Conservation (phyloP, 2,113 vertebrate species). For the Pygoscelis adeliae region DNA sequence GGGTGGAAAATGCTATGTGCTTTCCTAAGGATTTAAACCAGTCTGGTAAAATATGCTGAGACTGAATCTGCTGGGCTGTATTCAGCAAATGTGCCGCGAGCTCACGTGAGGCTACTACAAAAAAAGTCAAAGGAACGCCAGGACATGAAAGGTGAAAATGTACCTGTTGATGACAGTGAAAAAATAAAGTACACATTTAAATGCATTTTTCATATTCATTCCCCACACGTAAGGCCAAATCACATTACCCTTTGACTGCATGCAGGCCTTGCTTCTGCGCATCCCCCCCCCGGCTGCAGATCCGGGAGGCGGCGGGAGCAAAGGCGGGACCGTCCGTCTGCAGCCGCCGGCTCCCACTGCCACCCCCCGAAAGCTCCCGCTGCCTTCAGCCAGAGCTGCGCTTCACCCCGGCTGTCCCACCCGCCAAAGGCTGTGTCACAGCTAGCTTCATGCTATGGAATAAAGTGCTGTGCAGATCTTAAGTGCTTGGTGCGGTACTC, state of each 20-base stretch:
- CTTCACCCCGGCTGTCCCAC: neutral
- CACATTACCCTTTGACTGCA: rapidly evolving
- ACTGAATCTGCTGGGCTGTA: neutral
- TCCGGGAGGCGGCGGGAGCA: rapidly evolving
- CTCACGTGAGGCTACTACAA: neutral
- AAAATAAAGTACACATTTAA: neutral
- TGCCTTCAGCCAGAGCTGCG: neutral
- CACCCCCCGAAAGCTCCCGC: rapidly evolving
- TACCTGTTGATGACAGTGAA: neutral
- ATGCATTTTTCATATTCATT: neutral
- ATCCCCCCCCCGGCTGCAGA: too few relatives aligned
- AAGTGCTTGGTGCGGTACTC: neutral
- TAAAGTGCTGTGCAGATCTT: rapidly evolving
- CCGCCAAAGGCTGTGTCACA: rapidly evolving
- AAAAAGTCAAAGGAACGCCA: neutral
- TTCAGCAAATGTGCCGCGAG: neutral
- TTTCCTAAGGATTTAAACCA: neutral
- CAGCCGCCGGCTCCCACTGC: rapidly evolving
- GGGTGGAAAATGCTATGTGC: neutral
- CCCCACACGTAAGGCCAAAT: neutral
- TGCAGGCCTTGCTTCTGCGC: too few relatives aligned
- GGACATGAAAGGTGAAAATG: neutral
- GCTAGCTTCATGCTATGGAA: rapidly evolving
- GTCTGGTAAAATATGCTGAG: neutral
- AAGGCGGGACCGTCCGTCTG: neutral